phyloP scores from a whole-genome alignment of 2,113 vertebrate species.

The Ranitomeya variabilis region DNA sequence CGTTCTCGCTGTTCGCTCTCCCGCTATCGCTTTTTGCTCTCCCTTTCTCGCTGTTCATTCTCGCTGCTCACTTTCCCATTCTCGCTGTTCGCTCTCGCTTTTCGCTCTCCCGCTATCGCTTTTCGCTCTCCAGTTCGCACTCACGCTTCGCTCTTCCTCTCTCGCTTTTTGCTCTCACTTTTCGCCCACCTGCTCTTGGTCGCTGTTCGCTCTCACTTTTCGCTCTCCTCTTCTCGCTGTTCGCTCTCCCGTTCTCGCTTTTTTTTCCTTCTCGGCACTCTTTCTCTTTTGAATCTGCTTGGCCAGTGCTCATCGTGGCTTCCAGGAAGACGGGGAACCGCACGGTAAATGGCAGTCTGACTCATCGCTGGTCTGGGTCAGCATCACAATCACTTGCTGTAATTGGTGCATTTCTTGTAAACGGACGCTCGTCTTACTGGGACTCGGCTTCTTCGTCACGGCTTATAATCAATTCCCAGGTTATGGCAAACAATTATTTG shows the following conservation, averaged over 20 bases:
- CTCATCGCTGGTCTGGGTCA: not conserved
- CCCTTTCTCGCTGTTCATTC: no score
- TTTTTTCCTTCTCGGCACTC: not conserved
- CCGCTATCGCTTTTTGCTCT: no score
- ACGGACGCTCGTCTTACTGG: not conserved
- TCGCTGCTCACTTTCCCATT: no score
- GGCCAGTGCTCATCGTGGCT: not conserved
- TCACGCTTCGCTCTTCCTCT: no score
- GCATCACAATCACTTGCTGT: not conserved
- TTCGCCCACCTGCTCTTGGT: no score
- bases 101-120: no score
- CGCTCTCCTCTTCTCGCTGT: not conserved
- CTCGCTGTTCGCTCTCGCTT: no score
- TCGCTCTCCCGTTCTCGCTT: not conserved
- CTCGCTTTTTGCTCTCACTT: no score
- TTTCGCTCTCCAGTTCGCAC: no score
- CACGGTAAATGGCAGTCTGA: not conserved
- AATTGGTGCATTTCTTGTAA: not conserved
- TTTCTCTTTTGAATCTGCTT: not conserved
- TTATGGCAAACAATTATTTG: no score
- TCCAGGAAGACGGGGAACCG: not conserved
- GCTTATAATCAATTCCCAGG: no score
- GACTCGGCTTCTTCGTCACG: no score
- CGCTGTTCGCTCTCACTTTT: not conserved
- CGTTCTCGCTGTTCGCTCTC: not conserved